Base-by-base conservation (phyloP, 2,113 vertebrate species). In the Saccopteryx bilineata region DNA sequence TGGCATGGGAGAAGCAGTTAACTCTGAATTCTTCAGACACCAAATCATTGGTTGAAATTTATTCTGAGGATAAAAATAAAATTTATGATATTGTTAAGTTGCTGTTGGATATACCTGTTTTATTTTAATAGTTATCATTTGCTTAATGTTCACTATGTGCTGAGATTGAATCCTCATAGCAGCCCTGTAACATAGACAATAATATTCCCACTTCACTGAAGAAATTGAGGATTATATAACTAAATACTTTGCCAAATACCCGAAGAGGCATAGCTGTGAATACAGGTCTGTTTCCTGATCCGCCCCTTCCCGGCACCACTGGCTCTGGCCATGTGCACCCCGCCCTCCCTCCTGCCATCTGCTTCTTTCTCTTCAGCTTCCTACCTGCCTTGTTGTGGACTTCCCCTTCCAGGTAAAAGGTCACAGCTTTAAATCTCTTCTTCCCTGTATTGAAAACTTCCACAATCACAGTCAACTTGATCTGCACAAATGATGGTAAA, bases 51-150 rank as follows among this genome's bases (percentile, higher is more conserved):
- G 50, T 54, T 87, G 81, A 92, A 87, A 93, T 94, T 95, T 33
- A 58, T 52, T 89, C n/a, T 58, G 19, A 81, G 14, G 6, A 58
- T 72, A 71, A 80, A 97, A 95, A 76, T 76, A 83, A 96, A 94
- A 94, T 76, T 28, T 74, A 72, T 48, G 11, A 61, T 39, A 69
- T 81, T 52, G 78, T 63, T 66, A 78, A 60, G 33, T 75, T 91
- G 78, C 56, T 93, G 4, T 91, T 82, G 4, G 23, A 11, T 68
- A 69, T 33, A 60, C 39, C 54, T 78, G 33, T 81, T 39, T 88
- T 60, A 24, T 78, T 91, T 94, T 74, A 74, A 66, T 65, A 54
- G 60, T 52, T 91, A 63, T 26, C 15, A 33, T 74, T 89, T 78
- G 23, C 28, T 88, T 58, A 78, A 31, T 58, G 13, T 76, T 39